Base-by-base conservation (phyloP, 1,140 invertebrate genomes). In the Battus philenor region DNA sequence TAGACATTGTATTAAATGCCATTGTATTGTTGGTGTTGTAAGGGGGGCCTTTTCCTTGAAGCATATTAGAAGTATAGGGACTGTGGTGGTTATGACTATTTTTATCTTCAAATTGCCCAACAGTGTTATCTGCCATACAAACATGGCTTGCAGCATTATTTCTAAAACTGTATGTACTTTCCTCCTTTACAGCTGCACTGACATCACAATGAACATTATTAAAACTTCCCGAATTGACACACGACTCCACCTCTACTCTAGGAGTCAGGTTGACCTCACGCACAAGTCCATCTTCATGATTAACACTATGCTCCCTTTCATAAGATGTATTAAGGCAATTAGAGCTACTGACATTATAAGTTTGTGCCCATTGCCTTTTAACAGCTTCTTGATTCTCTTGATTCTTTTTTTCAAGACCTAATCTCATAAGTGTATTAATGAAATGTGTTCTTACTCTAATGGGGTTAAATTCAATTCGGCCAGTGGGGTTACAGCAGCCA, bases 381-480 rank as follows among this genome's bases (percentile, higher is more conserved):
- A 60, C 61, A 43, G 67, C 74, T 63, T 75, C 78, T 49, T 74
- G 67, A 34, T 67, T 76, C 63, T 83, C 83, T 63, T 86, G 79
- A 49, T 84, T 83, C 78, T 88, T 86, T 70, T 86, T 80, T 79
- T 98, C 97, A 50, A 98, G 83, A 56, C 98, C 95, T 47, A 99
- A 75, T 41, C 96, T 90, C 97, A 98, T 98, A 5, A 99, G 86
- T 0, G 97, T 99, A 67, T 98, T 96, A 54, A 98, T 97, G 65
- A 98, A 99, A 84, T 99, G 97, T n/a, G 96, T 98, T 36, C 96
- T 90, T 1, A 99, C 97, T 43, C 97, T 90, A 16, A 97, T 91
- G 0, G 97, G 96, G 84, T 99, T 98, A 64, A 99, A 99, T 77
- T 99, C 97, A 48, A 98, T 95, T 44, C 98, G 89, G 4, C 98